Conservation (phyloP, 2,888 invertebrate species). For the Monochamus alternatus region DNA sequence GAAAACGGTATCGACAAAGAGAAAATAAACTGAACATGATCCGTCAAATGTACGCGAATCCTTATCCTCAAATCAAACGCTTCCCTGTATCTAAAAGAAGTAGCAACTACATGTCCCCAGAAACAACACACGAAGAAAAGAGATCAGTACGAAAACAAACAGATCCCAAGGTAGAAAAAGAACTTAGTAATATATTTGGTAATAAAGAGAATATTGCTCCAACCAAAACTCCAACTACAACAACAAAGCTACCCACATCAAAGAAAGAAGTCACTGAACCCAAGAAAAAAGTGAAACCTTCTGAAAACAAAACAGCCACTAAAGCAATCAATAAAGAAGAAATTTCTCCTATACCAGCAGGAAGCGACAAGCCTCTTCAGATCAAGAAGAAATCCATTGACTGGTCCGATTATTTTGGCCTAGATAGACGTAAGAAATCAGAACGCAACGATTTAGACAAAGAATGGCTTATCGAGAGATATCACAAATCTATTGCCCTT, state of each 20-base stretch:
- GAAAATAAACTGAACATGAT: constrained; percentile 50
- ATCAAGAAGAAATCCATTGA: constrained; percentile 87
- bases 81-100: constrained; percentile 81
- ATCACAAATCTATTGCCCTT: constrained; percentile 72
- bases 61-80: constrained; percentile 70
- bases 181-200: constrained; percentile 80
- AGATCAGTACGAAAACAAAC: constrained; percentile 69
- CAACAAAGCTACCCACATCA: constrained; percentile 44
- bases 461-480: constrained; percentile 75
- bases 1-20: constrained; percentile 51
- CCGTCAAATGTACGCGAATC: constrained; percentile 45
- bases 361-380: constrained; percentile 69
- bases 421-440: constrained; percentile 83
- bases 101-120: constrained; percentile 57
- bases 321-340: constrained; percentile 66
- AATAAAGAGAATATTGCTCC: constrained; percentile 37
- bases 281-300: constrained; percentile 46
- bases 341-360: constrained; percentile 58
- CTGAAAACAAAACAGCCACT: constrained; percentile 20
- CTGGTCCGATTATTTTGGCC: constrained; percentile 91
- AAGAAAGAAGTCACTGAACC: constrained; percentile 47
- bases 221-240: constrained; percentile 41
- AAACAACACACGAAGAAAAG: constrained; percentile 59
- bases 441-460: constrained; percentile 72
- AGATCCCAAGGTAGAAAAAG: constrained; percentile 81